phyloP scores from a whole-genome alignment of 2,888 invertebrate genomes.

The Chymomyza amoena region DNA sequence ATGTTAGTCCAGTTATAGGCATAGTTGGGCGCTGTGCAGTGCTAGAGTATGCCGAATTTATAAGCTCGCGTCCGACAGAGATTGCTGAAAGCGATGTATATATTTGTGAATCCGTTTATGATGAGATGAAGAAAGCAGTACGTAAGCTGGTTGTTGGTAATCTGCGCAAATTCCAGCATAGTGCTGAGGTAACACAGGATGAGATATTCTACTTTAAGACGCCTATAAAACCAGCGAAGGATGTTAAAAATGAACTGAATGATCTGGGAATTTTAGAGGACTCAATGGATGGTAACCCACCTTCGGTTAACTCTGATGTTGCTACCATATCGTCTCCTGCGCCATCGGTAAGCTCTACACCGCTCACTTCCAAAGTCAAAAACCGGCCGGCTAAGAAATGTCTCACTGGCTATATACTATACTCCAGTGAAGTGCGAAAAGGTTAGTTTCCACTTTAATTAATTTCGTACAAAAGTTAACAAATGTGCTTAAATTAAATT shows the following conservation, averaged over 20 bases:
- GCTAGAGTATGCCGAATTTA: slow-evolving; percentile 93
- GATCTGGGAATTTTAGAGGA: slow-evolving; percentile 84
- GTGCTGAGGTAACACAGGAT: slow-evolving; percentile 92
- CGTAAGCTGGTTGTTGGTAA: slow-evolving; percentile 83
- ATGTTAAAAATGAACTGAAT: slow-evolving; percentile 64
- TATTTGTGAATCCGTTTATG: slow-evolving; percentile 94
- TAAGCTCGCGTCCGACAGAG: slow-evolving; percentile 94
- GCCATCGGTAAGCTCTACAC: slow-evolving; percentile 79
- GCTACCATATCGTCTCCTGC: slow-evolving; percentile 81
- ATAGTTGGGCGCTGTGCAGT: slow-evolving; percentile 95
- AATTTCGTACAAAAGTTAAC: background rate
- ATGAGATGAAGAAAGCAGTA: slow-evolving; percentile 90
- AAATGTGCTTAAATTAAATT: too few relatives aligned
- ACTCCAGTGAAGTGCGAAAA: slow-evolving; percentile 97
- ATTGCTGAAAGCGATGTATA: slow-evolving; percentile 94
- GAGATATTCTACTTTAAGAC: slow-evolving; percentile 90
- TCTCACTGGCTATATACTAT: slow-evolving; percentile 97
- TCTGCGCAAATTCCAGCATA: slow-evolving; percentile 89
- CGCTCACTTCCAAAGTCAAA: slow-evolving; percentile 77
- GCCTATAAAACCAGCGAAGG: slow-evolving; percentile 82
- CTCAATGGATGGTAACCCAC: slow-evolving; percentile 88
- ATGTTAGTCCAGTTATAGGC: slow-evolving; percentile 92
- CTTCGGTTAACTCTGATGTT: slow-evolving; percentile 89
- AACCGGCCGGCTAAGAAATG: slow-evolving; percentile 89
- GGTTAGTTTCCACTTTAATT: slow-evolving; percentile 64